Evolutionary conservation across 2,888 invertebrate genomes (phyloP).

Genomic region (Belgica antarctica): DNA sequence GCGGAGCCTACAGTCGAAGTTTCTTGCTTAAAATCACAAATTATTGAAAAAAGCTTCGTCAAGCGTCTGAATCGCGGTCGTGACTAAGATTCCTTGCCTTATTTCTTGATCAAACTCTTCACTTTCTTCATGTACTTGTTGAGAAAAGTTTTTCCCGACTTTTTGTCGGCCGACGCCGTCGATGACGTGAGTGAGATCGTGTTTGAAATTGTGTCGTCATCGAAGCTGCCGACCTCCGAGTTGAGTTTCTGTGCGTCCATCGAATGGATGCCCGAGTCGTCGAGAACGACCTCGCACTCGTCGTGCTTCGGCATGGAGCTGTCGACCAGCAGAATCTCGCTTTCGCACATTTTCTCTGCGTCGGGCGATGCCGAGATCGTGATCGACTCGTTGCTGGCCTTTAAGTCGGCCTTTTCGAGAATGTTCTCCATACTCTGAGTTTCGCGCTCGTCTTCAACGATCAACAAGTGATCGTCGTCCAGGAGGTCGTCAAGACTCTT

Average conservation of each 20-base stretch:
- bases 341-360: constrained; percentile 44
- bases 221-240: constrained; percentile 4
- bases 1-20: too few species aligned
- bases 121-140: constrained; percentile 82
- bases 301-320: constrained; percentile 32
- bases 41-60: too few species aligned
- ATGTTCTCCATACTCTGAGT: constrained; percentile 53
- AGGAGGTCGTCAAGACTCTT: constrained; percentile 65
- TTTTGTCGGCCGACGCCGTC: constrained; percentile 59
- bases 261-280: constrained; percentile 21
- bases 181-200: constrained; percentile 37
- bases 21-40: too few species aligned
- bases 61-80: too few species aligned
- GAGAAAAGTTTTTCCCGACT: constrained; percentile 77
- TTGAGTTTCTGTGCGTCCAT: not conserved
- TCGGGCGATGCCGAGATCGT: constrained; percentile 18
- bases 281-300: not conserved
- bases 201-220: constrained; percentile 42
- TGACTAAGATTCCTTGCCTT: constrained; percentile 44
- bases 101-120: constrained; percentile 67
- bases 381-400: constrained; percentile 19
- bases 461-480: constrained; percentile 52
- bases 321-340: constrained; percentile 43
- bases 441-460: constrained; percentile 51
- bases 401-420: constrained; percentile 45